Conservation (phyloP, 2,888 invertebrate genomes). For the Pterostichus madidus region DNA sequence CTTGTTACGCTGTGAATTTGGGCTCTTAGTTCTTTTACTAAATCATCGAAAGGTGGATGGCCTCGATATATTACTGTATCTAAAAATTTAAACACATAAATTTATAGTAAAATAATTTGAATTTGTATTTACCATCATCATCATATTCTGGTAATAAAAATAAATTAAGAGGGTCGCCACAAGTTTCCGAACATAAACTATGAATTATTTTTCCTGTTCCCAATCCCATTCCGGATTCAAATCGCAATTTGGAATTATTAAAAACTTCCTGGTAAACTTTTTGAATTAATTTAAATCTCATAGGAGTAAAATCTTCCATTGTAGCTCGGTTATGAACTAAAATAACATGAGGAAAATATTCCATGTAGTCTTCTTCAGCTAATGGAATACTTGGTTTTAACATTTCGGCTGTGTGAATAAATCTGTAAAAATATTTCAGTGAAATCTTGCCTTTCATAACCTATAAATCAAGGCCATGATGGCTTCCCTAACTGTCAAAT, state of each 20-base stretch:
- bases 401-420: slow-evolving; percentile 92
- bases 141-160: slow-evolving; percentile 84
- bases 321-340: slow-evolving; percentile 91
- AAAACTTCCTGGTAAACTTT: slow-evolving; percentile 80
- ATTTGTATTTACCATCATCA: slow-evolving; percentile 72
- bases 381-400: slow-evolving; percentile 87
- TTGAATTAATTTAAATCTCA: slow-evolving; percentile 82
- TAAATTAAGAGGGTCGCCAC: slow-evolving; percentile 84
- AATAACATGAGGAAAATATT: slow-evolving; percentile 90
- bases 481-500: too few relatives aligned
- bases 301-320: slow-evolving; percentile 85
- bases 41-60: slow-evolving; percentile 82
- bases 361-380: slow-evolving; percentile 83
- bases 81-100: not conserved
- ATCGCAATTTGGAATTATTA: slow-evolving; percentile 82
- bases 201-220: slow-evolving; percentile 77
- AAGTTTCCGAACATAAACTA: slow-evolving; percentile 79
- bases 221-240: slow-evolving; percentile 84
- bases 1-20: slow-evolving; percentile 86
- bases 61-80: slow-evolving; percentile 78
- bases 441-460: slow-evolving; percentile 1
- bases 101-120: not conserved
- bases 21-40: slow-evolving; percentile 84
- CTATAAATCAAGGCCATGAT: not conserved
- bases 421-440: slow-evolving; percentile 78